Evolutionary conservation across 1,140 invertebrate genomes (phyloP).

Genomic region (Atopsyche davidsoni): DNA sequence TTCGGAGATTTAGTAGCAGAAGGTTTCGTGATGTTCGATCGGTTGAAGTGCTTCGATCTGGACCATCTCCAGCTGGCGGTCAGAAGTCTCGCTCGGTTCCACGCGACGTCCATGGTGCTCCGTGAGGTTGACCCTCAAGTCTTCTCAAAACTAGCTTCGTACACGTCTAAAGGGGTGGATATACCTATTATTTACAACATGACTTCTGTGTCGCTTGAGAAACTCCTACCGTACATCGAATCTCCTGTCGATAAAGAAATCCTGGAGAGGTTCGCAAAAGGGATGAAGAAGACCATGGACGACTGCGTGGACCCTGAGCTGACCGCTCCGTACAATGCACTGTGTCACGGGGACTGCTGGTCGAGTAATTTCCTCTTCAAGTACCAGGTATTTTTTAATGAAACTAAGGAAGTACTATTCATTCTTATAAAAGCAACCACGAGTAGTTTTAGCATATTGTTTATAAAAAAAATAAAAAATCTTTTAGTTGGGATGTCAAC

Average conservation of each 20-base stretch:
- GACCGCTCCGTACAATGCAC: constrained; percentile 7
- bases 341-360: constrained; percentile 43
- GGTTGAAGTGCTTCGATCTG: constrained; percentile 33
- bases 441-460: no score
- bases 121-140: constrained; percentile 30
- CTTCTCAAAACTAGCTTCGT: neutral
- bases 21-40: constrained; percentile 35
- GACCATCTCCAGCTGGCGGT: constrained; percentile 35
- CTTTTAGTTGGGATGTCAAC: no score
- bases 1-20: constrained; percentile 37
- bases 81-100: constrained; percentile 35
- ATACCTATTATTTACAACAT: neutral
- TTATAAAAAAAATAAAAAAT: no score
- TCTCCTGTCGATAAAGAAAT: neutral
- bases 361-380: constrained; percentile 43
- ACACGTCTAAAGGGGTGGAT: neutral
- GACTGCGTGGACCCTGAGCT: neutral
- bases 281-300: neutral
- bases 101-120: constrained; percentile 38
- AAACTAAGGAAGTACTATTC: constrained; percentile 7
- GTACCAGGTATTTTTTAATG: constrained; percentile 37
- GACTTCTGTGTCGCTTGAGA: neutral
- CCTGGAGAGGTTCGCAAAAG: neutral
- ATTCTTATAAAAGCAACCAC: no score
- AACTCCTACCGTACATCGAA: neutral